phyloP scores from a whole-genome alignment of 2,888 invertebrate genomes.

The Teleiodes luculella region DNA sequence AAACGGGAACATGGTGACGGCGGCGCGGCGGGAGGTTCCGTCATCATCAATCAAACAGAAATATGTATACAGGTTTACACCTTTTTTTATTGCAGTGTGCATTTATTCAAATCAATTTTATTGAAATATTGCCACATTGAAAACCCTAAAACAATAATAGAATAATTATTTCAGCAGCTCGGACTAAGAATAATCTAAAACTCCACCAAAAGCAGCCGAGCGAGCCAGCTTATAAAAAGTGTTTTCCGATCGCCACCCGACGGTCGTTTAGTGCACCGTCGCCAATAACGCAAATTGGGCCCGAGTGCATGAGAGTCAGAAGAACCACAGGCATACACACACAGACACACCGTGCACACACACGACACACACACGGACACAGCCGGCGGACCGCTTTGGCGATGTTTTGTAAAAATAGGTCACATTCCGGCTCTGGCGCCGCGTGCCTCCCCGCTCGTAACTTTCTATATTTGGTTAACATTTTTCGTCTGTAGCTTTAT shows the following conservation, averaged over 20 bases:
- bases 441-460: background rate
- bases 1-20: too few species aligned
- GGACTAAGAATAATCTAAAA: too few species aligned
- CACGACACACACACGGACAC: background rate
- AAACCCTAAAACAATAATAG: too few species aligned
- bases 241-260: background rate
- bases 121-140: too few species aligned
- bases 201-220: background rate
- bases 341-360: background rate
- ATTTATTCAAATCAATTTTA: too few species aligned
- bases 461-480: slow-evolving; percentile 10
- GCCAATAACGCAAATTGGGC: slow-evolving; percentile 8
- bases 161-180: too few species aligned
- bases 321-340: too few species aligned
- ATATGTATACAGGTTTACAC: too few species aligned
- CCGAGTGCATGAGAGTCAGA: background rate
- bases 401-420: slow-evolving; percentile 8
- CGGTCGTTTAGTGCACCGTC: background rate
- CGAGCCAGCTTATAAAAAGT: background rate
- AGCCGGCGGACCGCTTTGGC: background rate
- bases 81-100: too few species aligned
- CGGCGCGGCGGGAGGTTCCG: too few species aligned
- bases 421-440: slow-evolving; percentile 2
- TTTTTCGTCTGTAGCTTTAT: slow-evolving; percentile 13
- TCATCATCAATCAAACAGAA: too few species aligned